A percentile compares a stretch with the other conserved stretches of the same genome.
phyloP scores from a whole-genome alignment of 1,140 invertebrate species.

The Hyphantria cunea region DNA sequence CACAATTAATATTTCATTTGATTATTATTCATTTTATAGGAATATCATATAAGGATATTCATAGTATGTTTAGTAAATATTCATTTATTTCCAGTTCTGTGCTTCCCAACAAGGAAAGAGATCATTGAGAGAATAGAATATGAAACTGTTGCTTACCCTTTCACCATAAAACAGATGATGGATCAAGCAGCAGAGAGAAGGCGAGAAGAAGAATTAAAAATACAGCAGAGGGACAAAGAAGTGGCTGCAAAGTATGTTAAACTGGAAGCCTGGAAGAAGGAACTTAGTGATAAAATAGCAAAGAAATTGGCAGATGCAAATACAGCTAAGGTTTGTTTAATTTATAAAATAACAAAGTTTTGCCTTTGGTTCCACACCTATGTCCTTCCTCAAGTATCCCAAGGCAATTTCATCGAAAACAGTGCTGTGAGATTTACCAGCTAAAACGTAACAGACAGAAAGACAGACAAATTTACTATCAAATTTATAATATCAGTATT shows the following conservation, averaged over 20 bases:
- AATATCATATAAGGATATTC: no score
- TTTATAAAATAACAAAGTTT: no score
- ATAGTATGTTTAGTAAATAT: no score
- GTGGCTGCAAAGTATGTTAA: constrained; percentile 85
- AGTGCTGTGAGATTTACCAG: no score
- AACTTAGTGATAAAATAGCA: constrained; percentile 83
- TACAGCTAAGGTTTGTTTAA: constrained; percentile 81
- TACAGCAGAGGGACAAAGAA: constrained; percentile 82
- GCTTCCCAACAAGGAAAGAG: constrained; percentile 79
- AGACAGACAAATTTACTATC: no score
- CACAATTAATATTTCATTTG: no score
- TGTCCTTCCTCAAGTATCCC: no score
- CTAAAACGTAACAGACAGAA: no score
- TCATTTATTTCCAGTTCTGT: constrained; percentile 51
- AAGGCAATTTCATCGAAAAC: no score
- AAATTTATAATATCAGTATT: no score
- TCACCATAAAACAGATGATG: constrained; percentile 84
- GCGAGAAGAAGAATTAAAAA: constrained; percentile 65
- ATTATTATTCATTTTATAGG: no score
- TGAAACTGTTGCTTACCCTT: constrained; percentile 83
- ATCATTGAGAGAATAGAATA: constrained; percentile 83
- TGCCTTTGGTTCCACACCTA: no score
- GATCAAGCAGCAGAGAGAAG: constrained; percentile 65
- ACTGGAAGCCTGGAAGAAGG: constrained; percentile 85
- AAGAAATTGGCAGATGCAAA: constrained; percentile 84